A percentile compares a stretch with the other conserved stretches of the same genome.
phyloP scores from a whole-genome alignment of 2,888 invertebrate species.

The Conchocele bisecta region DNA sequence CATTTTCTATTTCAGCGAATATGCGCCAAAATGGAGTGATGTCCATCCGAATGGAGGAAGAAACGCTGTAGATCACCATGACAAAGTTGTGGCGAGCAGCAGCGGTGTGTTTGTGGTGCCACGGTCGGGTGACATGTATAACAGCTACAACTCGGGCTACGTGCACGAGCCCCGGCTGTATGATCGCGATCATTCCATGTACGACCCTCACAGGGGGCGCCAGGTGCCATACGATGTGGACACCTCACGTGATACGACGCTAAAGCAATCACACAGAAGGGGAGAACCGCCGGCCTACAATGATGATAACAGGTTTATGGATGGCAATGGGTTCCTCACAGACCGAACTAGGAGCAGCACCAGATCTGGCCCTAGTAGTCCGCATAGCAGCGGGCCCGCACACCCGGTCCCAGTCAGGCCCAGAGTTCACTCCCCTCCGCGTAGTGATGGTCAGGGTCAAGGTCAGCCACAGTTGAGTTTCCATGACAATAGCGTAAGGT shows the following conservation, averaged over 20 bases:
- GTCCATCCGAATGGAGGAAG: slow-evolving; percentile 74
- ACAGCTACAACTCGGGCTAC: slow-evolving; percentile 45
- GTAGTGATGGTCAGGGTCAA: background rate
- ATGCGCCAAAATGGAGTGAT: slow-evolving; percentile 78
- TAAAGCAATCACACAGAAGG: background rate
- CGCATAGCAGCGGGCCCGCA: slow-evolving; percentile 35
- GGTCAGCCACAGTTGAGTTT: background rate
- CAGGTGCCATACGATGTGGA: slow-evolving; percentile 47
- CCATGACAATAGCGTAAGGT: too few species aligned
- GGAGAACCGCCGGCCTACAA: slow-evolving; percentile 26
- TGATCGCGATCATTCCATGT: slow-evolving; percentile 53
- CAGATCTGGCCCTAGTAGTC: slow-evolving; percentile 38
- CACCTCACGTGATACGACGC: background rate
- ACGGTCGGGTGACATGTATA: slow-evolving; percentile 62
- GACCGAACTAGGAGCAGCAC: slow-evolving; percentile 33
- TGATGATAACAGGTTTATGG: slow-evolving; percentile 37
- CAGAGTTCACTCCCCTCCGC: slow-evolving; percentile 10
- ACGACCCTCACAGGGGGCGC: slow-evolving; percentile 51
- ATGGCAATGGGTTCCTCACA: slow-evolving; percentile 42
- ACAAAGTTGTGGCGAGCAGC: slow-evolving; percentile 14
- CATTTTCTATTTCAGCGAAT: slow-evolving; percentile 71
- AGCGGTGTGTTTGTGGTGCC: slow-evolving; percentile 73
- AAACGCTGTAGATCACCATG: slow-evolving; percentile 69
- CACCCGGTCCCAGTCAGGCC: slow-evolving; percentile 45
- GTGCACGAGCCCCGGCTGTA: slow-evolving; percentile 42